Evolutionary conservation across 2,113 vertebrate species (phyloP), one percentile per base, ranked within the genome.

Genomic region (Cygnus buccinator): DNA sequence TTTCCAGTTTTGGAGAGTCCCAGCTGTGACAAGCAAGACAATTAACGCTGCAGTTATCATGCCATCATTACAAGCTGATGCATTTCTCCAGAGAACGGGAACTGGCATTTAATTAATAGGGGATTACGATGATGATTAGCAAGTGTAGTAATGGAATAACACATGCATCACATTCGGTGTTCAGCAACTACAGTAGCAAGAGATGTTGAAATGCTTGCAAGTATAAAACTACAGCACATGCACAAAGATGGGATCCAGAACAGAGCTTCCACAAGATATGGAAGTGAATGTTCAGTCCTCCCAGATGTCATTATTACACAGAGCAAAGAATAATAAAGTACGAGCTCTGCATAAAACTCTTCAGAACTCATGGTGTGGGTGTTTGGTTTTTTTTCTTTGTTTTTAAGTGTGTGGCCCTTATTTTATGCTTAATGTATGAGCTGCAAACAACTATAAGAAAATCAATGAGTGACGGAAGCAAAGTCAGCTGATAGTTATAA

Each of bases 141-240:
- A 44, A 75, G 29, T 0, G 4, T 25, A 83, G 58, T 44, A 68
- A 68, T 4, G 29, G 41, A 82, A 5, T 62, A 26, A 57, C 37
- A 67, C 14, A 13, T 10, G 9, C 43, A 67, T 25, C 58, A 4
- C 62, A 33, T 28, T 13, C 63, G 19, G 8, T 37, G 52, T 5
- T 89, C 65, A 63, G 84, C 59, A 72, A 4, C 52, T 28, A 22
- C 13, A 26, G 18, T 3, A 31, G 13, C 26, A 48, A 87, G 62
- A 63, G 63, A 50, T 12, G 33, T 0, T 22, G 41, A 50, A 67
- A 74, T 13, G 5, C 33, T 33, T 23, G 0, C 2, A 73, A 46
- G 48, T 13, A 5, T 3, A 6, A 2, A 22, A 50, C 23, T 11
- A 25, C 13, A 50, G 61, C n/a, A 21, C 4, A 9, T 0, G 37